Percentiles rank a stretch among this genome's conserved stretches.
Evolutionary conservation across 2,797 vertebrate genomes (phyloP).

Genomic region (Serranus cabrilla): DNA sequence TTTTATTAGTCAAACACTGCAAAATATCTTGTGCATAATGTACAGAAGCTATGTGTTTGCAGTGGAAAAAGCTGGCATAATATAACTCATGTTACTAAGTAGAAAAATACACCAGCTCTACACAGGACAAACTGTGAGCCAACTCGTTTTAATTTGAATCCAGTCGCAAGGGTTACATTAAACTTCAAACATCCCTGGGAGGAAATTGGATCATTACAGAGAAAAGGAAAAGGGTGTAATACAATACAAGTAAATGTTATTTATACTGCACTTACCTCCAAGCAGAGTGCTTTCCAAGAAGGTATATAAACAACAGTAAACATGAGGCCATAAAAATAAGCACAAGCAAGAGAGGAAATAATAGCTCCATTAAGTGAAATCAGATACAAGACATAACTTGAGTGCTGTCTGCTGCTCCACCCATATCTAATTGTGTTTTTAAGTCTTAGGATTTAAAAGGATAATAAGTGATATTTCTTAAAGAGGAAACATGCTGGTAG

Average conservation of each 20-base stretch:
- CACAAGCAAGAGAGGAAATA: constrained; percentile 33
- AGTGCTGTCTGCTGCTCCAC: constrained; percentile 18
- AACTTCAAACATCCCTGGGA: constrained; percentile 16
- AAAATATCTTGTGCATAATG: neutral
- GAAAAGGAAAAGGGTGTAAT: constrained; percentile 13
- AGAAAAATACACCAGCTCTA: neutral
- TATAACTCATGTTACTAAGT: neutral
- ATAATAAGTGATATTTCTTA: constrained; percentile 23
- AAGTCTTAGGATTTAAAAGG: constrained; percentile 35
- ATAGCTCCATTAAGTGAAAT: constrained; percentile 50
- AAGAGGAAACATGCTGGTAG: neutral
- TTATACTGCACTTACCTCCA: constrained; percentile 35
- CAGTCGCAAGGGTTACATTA: neutral
- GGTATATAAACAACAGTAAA: constrained; percentile 50
- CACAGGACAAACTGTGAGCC: neutral
- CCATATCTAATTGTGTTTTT: constrained; percentile 28
- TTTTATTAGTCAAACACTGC: neutral
- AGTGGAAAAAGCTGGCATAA: neutral
- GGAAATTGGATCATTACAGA: constrained; percentile 21
- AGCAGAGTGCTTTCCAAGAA: constrained; percentile 26
- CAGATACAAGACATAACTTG: constrained; percentile 39
- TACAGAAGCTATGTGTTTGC: neutral
- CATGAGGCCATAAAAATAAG: constrained; percentile 48
- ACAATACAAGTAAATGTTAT: constrained; percentile 32
- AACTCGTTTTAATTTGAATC: neutral